These are phyloP conservation scores for Dryomyza anilis DNA, from an alignment of 2,888 invertebrate species.

Conservation along the genomic window DNA sequence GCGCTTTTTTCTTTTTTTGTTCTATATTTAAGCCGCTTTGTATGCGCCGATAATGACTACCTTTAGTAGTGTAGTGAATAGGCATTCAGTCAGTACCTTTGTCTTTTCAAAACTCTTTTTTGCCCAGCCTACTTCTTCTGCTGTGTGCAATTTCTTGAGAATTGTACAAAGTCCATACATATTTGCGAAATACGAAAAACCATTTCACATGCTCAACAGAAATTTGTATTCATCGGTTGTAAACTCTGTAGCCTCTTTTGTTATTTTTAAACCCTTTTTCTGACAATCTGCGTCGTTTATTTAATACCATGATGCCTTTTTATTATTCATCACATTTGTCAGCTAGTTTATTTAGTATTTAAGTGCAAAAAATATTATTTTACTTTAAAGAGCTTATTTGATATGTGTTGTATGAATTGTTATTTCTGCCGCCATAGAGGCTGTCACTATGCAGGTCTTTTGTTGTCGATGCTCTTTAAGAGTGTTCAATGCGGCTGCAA, in stretches of 20 bases:
- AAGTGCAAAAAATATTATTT: too few species aligned
- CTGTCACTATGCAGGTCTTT: too few species aligned
- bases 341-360: neutral
- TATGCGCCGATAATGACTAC: too few species aligned
- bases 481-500: too few species aligned
- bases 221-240: slow-evolving; percentile 14
- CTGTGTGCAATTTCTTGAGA: slow-evolving; percentile 3
- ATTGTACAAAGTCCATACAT: slow-evolving; percentile 3
- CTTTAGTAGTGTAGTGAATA: too few species aligned
- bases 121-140: neutral
- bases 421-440: too few species aligned
- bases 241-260: neutral
- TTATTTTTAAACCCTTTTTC: neutral
- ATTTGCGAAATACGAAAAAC: neutral
- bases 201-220: neutral
- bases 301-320: neutral
- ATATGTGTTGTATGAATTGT: too few species aligned
- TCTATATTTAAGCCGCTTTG: too few species aligned
- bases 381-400: too few species aligned
- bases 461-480: too few species aligned
- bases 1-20: too few species aligned
- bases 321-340: neutral
- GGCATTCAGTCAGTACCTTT: too few species aligned
- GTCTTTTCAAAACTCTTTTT: neutral
- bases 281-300: neutral